phyloP scores from a whole-genome alignment of 2,888 invertebrate species.

The Rhagophthalmus giganteus region DNA sequence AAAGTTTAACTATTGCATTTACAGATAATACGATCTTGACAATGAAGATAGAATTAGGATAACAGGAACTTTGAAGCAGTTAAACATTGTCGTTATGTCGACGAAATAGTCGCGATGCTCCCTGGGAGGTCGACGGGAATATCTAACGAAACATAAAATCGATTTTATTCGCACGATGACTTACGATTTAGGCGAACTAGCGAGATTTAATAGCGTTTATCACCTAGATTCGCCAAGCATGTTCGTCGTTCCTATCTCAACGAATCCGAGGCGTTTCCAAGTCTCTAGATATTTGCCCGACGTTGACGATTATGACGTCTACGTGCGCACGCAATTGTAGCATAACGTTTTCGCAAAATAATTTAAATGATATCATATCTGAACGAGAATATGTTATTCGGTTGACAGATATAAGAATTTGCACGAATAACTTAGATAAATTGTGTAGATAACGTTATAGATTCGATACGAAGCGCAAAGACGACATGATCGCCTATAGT shows the following conservation, averaged over 20 bases:
- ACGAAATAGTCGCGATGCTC: too few species aligned
- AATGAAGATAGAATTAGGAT: too few species aligned
- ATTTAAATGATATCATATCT: constrained; percentile 98
- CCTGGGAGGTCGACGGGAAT: too few species aligned
- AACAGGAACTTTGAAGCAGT: too few species aligned
- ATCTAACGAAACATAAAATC: too few species aligned
- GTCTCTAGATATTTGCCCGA: constrained; percentile 95
- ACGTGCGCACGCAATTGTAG: constrained; percentile 95
- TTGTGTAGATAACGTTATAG: constrained; percentile 87
- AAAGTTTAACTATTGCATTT: too few species aligned
- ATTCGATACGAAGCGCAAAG: constrained; percentile 80
- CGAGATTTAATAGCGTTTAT: constrained; percentile 89
- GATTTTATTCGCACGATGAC: constrained; percentile 99
- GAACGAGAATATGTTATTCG: constrained; percentile 96
- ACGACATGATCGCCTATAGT: constrained; percentile 88
- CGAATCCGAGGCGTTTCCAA: constrained; percentile 94
- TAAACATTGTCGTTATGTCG: too few species aligned
- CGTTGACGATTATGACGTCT: constrained; percentile 97
- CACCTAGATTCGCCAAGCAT: constrained; percentile 90
- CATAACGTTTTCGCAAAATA: constrained; percentile 96
- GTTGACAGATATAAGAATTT: constrained; percentile 96
- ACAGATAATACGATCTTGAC: too few species aligned
- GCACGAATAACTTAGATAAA: constrained; percentile 94
- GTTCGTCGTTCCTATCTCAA: constrained; percentile 97
- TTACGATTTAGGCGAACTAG: constrained; percentile 93